Evolutionary conservation across 2,888 invertebrate species (phyloP), one percentile per base, ranked within the genome.

Genomic region (Dichetophora obliterata): DNA sequence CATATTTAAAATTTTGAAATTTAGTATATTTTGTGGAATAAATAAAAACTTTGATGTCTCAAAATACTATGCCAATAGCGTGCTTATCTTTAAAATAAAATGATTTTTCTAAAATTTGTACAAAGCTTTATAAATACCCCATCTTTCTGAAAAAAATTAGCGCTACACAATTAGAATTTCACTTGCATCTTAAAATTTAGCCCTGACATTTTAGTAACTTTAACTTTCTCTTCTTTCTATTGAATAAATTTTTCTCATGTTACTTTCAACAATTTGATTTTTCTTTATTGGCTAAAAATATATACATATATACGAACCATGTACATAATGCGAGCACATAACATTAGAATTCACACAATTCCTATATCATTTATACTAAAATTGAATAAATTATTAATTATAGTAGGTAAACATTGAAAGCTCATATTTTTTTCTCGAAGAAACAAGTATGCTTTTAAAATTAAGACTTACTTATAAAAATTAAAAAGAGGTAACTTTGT

Each of bases 401-500:
- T 22, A 68, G n/a, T n/a, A n/a, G n/a, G n/a, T n/a, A 68, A 68
- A 68, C 48, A 68, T 11, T 68, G 50, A 68, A 68, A 68, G 50
- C 50, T 48, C 19, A 50, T 50, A 27, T 48, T 50, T 50, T 48
- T 6, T 24, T 68, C 50, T 19, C 80, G 83, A n/a, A 84, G 82
- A 79, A 76, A 75, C 52, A 69, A 79, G 76, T 84, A 84, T 84
- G 83, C 83, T 82, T 82, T 72, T 31, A 68, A 69, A 19, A 54
- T 69, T 57, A 75, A 72, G 72, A 72, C 61, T 65, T 50, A 43
- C 1, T 68, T 54, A 54, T 50, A 76, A 74, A 75, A 77, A 80
- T 76, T 75, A 77, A 37, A 77, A 79, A 81, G 43, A 43, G 43
- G 43, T 43, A 83, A 80, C 63, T 63, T 63, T 5, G 31, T 31